A percentile compares a stretch with the other conserved stretches of the same genome.
Conservation (phyloP, 2,888 invertebrate species). For the Congeria kusceri region DNA sequence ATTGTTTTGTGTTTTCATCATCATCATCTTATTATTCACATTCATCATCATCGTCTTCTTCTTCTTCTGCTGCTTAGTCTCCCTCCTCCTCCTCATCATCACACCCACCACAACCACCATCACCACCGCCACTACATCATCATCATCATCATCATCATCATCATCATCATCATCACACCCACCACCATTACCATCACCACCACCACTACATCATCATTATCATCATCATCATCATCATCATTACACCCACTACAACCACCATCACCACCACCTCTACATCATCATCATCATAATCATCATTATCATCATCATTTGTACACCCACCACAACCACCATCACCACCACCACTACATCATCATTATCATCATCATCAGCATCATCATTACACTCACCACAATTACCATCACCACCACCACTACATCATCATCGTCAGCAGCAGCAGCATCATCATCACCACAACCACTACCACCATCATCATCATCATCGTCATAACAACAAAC, state of each 20-base stretch:
- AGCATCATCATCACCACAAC: neutral
- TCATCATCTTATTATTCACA: no score
- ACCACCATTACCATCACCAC: neutral
- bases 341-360: neutral
- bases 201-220: constrained; percentile 5
- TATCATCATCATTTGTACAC: neutral
- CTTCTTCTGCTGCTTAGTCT: no score
- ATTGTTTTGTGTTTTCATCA: no score
- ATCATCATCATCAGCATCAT: neutral
- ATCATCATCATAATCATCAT: constrained; percentile 1
- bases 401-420: no score
- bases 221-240: constrained; percentile 7
- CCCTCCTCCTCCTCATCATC: no score
- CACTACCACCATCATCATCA: neutral
- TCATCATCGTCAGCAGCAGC: neutral
- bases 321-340: neutral
- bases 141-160: constrained; percentile 10
- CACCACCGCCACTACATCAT: neutral
- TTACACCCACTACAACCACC: neutral
- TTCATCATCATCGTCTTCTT: no score
- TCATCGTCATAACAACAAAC: no score
- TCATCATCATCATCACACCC: constrained; percentile 1
- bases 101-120: no score
- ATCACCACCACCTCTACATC: neutral
- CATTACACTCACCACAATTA: neutral